phyloP scores from a whole-genome alignment of 2,113 vertebrate genomes.

The Phyllostomus hastatus region DNA sequence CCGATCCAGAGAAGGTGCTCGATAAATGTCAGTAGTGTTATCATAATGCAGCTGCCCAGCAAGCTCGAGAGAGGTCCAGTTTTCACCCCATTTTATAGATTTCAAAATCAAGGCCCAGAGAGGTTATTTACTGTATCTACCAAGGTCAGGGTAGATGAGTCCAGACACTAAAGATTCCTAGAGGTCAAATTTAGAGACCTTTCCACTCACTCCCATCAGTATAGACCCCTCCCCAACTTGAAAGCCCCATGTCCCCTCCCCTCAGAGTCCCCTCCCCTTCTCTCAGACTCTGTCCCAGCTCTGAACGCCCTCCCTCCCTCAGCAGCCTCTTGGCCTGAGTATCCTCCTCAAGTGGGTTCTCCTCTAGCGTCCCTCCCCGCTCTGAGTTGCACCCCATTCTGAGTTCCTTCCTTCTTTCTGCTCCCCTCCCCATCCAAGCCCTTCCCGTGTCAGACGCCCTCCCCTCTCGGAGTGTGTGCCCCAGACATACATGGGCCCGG shows the following conservation, averaged over 20 bases:
- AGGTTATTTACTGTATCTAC: not conserved
- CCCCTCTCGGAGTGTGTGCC: not conserved
- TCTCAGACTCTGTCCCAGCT: not conserved
- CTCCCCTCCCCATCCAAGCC: not conserved
- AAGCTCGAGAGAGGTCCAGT: rapidly evolving
- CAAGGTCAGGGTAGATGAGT: not conserved
- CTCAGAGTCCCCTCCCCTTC: not conserved
- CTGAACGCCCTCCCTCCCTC: rapidly evolving
- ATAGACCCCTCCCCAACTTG: not conserved
- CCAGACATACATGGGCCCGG: not conserved
- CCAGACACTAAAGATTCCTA: not conserved
- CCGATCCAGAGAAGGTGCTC: not conserved
- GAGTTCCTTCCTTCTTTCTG: not conserved
- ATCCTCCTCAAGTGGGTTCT: too few species aligned
- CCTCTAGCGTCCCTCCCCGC: not conserved
- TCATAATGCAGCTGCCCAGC: too few species aligned
- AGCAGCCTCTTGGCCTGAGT: too few species aligned
- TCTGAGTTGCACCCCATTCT: not conserved
- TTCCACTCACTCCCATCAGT: not conserved
- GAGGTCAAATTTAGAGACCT: not conserved
- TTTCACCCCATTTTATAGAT: not conserved
- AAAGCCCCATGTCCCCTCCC: not conserved
- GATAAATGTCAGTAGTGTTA: not conserved
- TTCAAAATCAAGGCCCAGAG: not conserved
- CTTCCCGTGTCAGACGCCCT: constrained; percentile 52